A percentile compares a stretch with the other conserved stretches of the same genome.
Evolutionary conservation across 2,888 invertebrate species (phyloP).

Genomic region (Sphecodes monilicornis): DNA sequence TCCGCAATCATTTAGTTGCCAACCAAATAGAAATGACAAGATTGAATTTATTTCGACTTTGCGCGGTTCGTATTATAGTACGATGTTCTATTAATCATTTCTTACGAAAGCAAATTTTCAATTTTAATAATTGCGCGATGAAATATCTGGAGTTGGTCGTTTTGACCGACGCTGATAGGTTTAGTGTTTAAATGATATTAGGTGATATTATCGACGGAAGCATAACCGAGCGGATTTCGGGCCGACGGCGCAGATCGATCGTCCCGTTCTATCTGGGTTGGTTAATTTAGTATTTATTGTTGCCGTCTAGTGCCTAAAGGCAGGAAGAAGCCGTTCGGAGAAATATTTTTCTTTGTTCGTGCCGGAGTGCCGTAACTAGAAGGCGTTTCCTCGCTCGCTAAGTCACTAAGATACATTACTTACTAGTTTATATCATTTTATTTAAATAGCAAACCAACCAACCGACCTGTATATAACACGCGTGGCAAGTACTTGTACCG

Average conservation of each 20-base stretch:
- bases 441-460: not conserved
- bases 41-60: no score
- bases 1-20: no score
- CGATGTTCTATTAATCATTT: no score
- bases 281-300: conserved; percentile 61
- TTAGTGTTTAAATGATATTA: conserved; percentile 23
- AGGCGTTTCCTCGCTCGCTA: conserved; percentile 42
- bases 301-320: conserved; percentile 76
- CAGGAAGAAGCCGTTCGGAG: conserved; percentile 64
- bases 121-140: no score
- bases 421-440: conserved; percentile 8
- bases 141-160: no score
- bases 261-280: conserved; percentile 43
- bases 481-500: conserved; percentile 9
- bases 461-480: not conserved
- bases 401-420: conserved; percentile 17
- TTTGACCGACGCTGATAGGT: no score
- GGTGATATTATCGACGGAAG: not conserved
- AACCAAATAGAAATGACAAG: no score
- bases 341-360: conserved; percentile 3
- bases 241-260: not conserved
- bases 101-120: no score
- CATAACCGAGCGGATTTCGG: not conserved
- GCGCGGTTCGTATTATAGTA: no score
- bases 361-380: conserved; percentile 50